These are phyloP conservation scores for Tetramorium bicarinatum DNA, from an alignment of 2,888 invertebrate genomes.

Conservation along the genomic window DNA sequence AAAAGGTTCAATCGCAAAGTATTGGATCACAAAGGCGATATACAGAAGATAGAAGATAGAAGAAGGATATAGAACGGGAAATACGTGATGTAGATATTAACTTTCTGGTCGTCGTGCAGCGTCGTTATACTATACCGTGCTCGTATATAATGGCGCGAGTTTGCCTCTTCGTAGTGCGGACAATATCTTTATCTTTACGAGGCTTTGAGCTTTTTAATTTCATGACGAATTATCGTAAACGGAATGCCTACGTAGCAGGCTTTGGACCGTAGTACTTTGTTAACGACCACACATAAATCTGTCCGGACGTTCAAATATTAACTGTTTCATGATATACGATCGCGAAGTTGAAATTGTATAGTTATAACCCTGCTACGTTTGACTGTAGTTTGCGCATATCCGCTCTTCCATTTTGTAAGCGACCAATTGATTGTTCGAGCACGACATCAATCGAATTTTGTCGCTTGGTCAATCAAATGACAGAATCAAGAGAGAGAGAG, in stretches of 20 bases:
- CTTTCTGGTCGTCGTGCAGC: slow-evolving; percentile 51
- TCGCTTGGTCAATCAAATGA: slow-evolving; percentile 37
- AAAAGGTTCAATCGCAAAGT: slow-evolving; percentile 65
- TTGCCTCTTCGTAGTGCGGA: slow-evolving; percentile 60
- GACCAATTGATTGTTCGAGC: slow-evolving; percentile 65
- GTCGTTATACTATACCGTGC: slow-evolving; percentile 61
- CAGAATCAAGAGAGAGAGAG: slow-evolving; percentile 41
- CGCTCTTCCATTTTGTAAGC: slow-evolving; percentile 66
- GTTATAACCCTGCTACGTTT: slow-evolving; percentile 50
- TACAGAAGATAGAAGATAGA: slow-evolving; percentile 51
- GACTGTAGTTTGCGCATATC: slow-evolving; percentile 43
- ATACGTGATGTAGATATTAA: slow-evolving; percentile 74
- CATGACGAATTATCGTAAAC: slow-evolving; percentile 81
- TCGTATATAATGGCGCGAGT: slow-evolving; percentile 66
- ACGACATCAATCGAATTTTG: slow-evolving; percentile 56
- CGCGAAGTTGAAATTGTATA: slow-evolving; percentile 41
- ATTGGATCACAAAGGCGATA: slow-evolving; percentile 49
- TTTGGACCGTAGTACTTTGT: slow-evolving; percentile 72
- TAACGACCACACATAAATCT: slow-evolving; percentile 71
- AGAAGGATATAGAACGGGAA: slow-evolving; percentile 61
- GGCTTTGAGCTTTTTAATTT: slow-evolving; percentile 82
- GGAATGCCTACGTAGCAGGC: slow-evolving; percentile 59
- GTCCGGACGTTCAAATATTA: slow-evolving; percentile 74
- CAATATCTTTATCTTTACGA: slow-evolving; percentile 83
- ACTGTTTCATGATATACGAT: slow-evolving; percentile 69